Conservation (phyloP, 2,888 invertebrate genomes). For the Rambutsinella grinnellia region DNA sequence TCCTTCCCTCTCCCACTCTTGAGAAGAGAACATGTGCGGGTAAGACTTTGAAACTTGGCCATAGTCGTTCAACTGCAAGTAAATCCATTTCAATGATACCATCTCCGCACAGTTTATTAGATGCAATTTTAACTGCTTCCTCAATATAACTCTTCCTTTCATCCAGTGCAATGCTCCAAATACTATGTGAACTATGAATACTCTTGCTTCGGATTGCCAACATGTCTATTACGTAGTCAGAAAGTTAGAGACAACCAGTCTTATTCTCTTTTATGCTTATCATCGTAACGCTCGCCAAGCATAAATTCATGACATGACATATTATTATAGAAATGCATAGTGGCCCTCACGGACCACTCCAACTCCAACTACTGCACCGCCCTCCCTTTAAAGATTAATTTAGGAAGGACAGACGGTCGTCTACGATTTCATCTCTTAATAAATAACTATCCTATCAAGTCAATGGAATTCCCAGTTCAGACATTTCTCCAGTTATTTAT, state of each 20-base stretch:
- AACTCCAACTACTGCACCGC: neutral
- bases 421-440: too few species aligned
- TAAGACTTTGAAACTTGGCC: too few species aligned
- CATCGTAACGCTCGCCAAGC: neutral
- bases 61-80: too few species aligned
- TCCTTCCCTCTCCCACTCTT: neutral
- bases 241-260: too few species aligned
- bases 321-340: neutral
- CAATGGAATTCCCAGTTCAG: too few species aligned
- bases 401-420: too few species aligned
- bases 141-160: conserved; percentile 37
- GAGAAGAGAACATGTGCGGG: neutral
- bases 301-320: neutral
- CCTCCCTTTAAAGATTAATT: neutral
- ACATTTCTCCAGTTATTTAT: too few species aligned
- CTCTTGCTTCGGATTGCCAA: too few species aligned
- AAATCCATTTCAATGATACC: neutral
- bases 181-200: neutral
- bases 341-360: neutral
- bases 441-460: too few species aligned
- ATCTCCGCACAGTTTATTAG: conserved; percentile 7
- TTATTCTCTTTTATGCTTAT: conserved; percentile 1
- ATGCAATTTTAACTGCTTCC: conserved; percentile 40
- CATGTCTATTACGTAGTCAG: too few species aligned
- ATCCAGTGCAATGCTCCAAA: conserved; percentile 4